Base-by-base conservation (phyloP, 2,797 vertebrate species). In the Knipowitschia caucasica region DNA sequence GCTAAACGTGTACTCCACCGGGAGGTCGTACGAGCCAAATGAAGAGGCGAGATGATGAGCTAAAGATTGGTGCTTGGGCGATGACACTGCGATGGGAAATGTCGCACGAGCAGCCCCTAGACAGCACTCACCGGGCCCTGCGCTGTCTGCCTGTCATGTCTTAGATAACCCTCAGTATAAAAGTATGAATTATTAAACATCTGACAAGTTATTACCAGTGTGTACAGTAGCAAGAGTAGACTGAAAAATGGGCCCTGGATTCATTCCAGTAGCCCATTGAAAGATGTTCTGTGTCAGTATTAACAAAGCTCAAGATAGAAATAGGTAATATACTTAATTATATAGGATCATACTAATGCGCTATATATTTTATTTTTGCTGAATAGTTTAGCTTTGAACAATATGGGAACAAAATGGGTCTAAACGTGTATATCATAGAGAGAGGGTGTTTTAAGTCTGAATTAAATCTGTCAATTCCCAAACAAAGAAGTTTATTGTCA, bases 131-230 rank as follows among this genome's bases (percentile, higher is more conserved):
- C 54, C 73, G 71, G 64, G 65, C 62, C 34, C 56, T 51, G 42
- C 34, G 10, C 63, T 65, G 66, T 64, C 69, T 76, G 64, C 56
- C 64, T 78, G 69, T 75, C 71, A 56, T 73, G 60, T 66, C 70
- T 85, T 84, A 78, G 76, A 82, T 78, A 86, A 81, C 70, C 64
- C 50, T 56, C 64, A 62, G 67, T 73, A 76, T 65, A 70, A 77
- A 73, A 69, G 54, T 43, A 77, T 83, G 64, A 80, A 84, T 84
- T 81, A 84, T 84, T 83, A 74, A 86, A 78, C 53, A 77, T 67
- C 63, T 67, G 64, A 75, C 62, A 77, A 56, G 73, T 73, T 73
- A 82, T 77, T 72, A 66, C 30, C 62, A 73, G 79, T 63, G 20
- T 43, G 61, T 1, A 5, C 51, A 52, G 57, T 53, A 70, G 68